A percentile compares a stretch with the other conserved stretches of the same genome.
phyloP scores from a whole-genome alignment of 2,888 invertebrate genomes.

The Polylopha cassiicola region DNA sequence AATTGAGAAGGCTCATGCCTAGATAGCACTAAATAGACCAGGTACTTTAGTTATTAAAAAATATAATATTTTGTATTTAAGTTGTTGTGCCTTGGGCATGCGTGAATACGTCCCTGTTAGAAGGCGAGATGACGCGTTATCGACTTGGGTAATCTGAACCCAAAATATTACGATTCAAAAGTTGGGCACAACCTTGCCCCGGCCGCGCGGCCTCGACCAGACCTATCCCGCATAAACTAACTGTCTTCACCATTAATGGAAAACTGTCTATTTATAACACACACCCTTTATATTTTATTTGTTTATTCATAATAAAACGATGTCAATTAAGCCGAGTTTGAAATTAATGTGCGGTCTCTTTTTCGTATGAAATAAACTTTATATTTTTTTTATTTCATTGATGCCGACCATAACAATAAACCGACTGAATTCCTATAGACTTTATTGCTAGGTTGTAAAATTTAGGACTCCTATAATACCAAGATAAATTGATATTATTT shows the following conservation, averaged over 20 bases:
- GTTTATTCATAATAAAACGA: slow-evolving; percentile 66
- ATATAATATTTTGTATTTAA: too few relatives aligned
- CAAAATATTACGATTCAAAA: slow-evolving; percentile 77
- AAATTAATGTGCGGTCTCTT: slow-evolving; percentile 54
- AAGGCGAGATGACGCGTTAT: slow-evolving; percentile 75
- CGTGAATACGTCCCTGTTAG: slow-evolving; percentile 50
- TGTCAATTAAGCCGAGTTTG: slow-evolving; percentile 60
- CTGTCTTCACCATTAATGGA: slow-evolving; percentile 63
- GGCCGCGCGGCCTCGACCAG: slow-evolving; percentile 39
- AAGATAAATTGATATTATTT: too few relatives aligned
- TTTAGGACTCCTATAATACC: too few relatives aligned
- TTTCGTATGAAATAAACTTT: slow-evolving; percentile 27
- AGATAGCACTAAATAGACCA: too few relatives aligned
- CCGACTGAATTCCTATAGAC: neutral
- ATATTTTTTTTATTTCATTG: slow-evolving; percentile 20
- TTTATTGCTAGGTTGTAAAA: too few relatives aligned
- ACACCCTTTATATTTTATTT: slow-evolving; percentile 62
- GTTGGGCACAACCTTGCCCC: slow-evolving; percentile 70
- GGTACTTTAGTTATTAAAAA: too few relatives aligned
- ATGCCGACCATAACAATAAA: slow-evolving; percentile 16
- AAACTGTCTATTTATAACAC: slow-evolving; percentile 65
- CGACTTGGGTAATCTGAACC: slow-evolving; percentile 72
- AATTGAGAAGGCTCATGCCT: too few relatives aligned
- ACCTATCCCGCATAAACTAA: slow-evolving; percentile 59
- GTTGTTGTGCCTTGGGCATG: too few relatives aligned